Evolutionary conservation across 2,113 vertebrate genomes (phyloP), one percentile per base, ranked within the genome.

Genomic region (Perca schrenkii): DNA sequence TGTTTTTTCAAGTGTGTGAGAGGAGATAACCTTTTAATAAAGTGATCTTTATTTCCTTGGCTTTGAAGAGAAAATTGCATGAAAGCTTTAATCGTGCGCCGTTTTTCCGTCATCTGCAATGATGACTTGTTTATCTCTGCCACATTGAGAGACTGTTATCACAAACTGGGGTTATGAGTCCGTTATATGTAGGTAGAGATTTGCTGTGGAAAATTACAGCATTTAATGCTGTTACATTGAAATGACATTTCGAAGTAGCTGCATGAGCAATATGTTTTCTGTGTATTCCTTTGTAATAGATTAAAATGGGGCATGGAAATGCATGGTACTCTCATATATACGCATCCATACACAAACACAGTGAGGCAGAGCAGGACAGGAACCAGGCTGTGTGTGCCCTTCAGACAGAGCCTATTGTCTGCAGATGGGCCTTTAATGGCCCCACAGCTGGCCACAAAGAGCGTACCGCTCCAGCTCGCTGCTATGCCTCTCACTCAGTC

Each of bases 401-500:
- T 88, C 89, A 94, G 92, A 93, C 94, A 91, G 92, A 92, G 92
- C 79, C 94, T 91, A 94, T 94, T 94, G 94, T 94, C 89, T 92
- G 88, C 94, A 94, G 91, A 93, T 94, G 94, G 91, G 89, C 90
- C 92, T 93, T 92, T 92, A 93, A 92, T 91, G 88, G 88, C 87
- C 86, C 82, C 85, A 93, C 93, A 94, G 94, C 94, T 94, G 93
- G 88, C 85, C 83, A 90, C 93, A 92, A 91, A 94, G 83, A 89
- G 82, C 74, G 72, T 62, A 86, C 84, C 84, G 73, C 93, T 92
- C 82, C 70, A 85, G 85, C 84, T 70, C 68, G 15, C 62, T 70
- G 77, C 82, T 62, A 65, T 76, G 75, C 85, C 79, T 83, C 88
- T 79, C 82, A 47, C 77, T 78, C 67, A 22, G 49, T 76, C 80